A percentile compares a stretch with the other conserved stretches of the same genome.
phyloP scores from a whole-genome alignment of 2,113 vertebrate species.

The Urocolius indicus region DNA sequence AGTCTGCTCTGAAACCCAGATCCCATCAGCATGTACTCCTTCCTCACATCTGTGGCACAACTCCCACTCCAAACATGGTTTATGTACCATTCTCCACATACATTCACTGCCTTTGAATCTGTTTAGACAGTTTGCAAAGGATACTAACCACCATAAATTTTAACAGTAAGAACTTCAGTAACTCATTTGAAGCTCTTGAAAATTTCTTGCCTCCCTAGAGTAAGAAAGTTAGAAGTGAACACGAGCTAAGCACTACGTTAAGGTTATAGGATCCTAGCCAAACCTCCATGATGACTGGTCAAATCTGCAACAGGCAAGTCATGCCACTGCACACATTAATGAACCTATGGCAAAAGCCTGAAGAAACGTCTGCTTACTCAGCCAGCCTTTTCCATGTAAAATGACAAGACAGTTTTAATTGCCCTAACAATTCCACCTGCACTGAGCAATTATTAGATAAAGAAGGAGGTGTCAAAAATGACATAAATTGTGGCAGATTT shows the following conservation, averaged over 20 bases:
- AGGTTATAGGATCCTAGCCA: neutral
- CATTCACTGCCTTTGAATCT: neutral
- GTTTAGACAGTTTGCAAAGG: neutral
- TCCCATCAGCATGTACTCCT: neutral
- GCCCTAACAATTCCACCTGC: neutral
- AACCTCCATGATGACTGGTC: neutral
- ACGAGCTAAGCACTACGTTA: neutral
- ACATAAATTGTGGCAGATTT: neutral
- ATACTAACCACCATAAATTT: neutral
- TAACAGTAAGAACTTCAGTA: neutral
- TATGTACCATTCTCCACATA: neutral
- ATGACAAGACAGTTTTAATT: neutral
- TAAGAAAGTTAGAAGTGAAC: neutral
- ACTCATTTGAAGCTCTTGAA: neutral
- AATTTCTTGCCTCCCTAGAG: neutral
- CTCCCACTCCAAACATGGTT: rapidly evolving
- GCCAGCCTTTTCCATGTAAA: neutral
- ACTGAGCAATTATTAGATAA: neutral
- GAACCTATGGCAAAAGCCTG: neutral
- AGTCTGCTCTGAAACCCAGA: neutral
- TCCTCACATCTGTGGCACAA: neutral
- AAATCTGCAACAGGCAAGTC: neutral
- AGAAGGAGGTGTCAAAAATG: neutral
- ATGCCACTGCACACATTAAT: rapidly evolving
- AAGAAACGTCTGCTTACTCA: neutral